Percentiles rank a stretch among this genome's conserved stretches.
These are phyloP conservation scores for Drosophila azteca DNA, from an alignment of 1,140 invertebrate species.

Conservation along the genomic window DNA sequence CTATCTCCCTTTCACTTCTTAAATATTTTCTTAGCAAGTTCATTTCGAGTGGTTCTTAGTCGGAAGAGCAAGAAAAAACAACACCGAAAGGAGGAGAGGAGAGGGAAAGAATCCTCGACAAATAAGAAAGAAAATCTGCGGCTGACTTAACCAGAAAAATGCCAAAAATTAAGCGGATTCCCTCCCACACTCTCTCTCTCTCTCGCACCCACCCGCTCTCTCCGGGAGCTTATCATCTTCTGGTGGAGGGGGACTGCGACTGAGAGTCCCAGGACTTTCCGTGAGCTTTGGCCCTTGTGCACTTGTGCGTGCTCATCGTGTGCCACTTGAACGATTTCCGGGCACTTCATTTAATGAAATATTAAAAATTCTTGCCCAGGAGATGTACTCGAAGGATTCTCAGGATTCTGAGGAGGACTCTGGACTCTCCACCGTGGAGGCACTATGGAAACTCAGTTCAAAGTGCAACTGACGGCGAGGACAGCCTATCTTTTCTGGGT, in stretches of 20 bases:
- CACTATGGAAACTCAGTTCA: conserved; percentile 39
- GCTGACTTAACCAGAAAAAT: conserved; percentile 79
- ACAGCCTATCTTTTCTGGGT: conserved; percentile 27
- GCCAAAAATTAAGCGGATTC: conserved; percentile 77
- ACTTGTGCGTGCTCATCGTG: conserved; percentile 72
- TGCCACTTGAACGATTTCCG: conserved; percentile 78
- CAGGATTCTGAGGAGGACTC: conserved; percentile 22
- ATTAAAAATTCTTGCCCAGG: conserved; percentile 74
- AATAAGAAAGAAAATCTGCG: conserved; percentile 57
- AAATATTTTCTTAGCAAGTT: conserved; percentile 67
- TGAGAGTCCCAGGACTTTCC: conserved; percentile 26
- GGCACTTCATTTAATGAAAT: conserved; percentile 83
- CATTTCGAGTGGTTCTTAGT: conserved; percentile 30
- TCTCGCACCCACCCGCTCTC: not conserved
- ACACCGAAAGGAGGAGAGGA: conserved; percentile 3
- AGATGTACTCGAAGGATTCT: conserved; percentile 21
- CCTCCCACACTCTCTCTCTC: not conserved
- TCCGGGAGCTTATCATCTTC: conserved; percentile 30
- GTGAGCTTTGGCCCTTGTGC: conserved; percentile 55
- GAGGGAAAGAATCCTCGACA: conserved; percentile 9
- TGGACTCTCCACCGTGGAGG: not conserved
- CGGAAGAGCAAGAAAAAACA: conserved; percentile 11
- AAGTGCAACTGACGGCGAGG: conserved; percentile 54
- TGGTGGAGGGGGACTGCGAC: not conserved
- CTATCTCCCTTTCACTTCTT: conserved; percentile 38